Percentiles rank a stretch among this genome's conserved stretches.
Evolutionary conservation across 2,888 invertebrate genomes (phyloP).

Genomic region (Heliothis peltigera): DNA sequence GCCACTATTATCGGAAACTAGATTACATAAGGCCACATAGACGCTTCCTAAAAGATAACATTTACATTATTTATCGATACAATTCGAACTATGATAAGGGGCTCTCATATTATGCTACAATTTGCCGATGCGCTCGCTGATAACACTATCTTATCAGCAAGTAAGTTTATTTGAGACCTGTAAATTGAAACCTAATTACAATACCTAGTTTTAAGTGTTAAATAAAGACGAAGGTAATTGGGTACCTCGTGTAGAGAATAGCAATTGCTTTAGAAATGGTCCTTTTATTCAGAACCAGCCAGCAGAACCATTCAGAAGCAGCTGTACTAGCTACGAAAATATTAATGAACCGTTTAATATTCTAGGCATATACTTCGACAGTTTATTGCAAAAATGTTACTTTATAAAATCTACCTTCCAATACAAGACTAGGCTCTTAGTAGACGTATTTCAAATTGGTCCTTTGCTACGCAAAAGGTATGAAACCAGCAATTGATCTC

Average conservation of each 20-base stretch:
- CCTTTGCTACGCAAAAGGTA: constrained; percentile 32
- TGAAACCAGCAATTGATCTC: constrained; percentile 22
- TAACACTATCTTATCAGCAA: constrained; percentile 59
- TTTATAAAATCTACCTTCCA: not conserved
- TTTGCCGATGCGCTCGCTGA: constrained; percentile 59
- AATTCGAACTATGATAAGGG: constrained; percentile 37
- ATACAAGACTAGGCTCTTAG: constrained; percentile 8
- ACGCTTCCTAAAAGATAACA: constrained; percentile 45
- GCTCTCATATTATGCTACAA: constrained; percentile 61
- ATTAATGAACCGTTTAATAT: not conserved
- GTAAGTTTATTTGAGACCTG: constrained; percentile 27
- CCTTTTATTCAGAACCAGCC: not conserved
- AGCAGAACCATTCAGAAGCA: not conserved
- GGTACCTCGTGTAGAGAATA: not conserved
- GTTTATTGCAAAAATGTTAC: not conserved
- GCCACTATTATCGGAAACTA: constrained; percentile 10
- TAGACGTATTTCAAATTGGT: constrained; percentile 33
- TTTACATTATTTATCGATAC: constrained; percentile 40
- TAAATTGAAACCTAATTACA: constrained; percentile 42
- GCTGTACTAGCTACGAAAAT: not conserved
- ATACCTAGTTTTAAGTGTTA: constrained; percentile 16
- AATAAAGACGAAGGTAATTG: constrained; percentile 9
- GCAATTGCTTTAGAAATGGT: constrained; percentile 1
- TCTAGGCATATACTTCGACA: not conserved
- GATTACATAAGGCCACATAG: constrained; percentile 23